Evolutionary conservation across 2,113 vertebrate species (phyloP), one percentile per base, ranked within the genome.

Genomic region (Ammodytes dubius): DNA sequence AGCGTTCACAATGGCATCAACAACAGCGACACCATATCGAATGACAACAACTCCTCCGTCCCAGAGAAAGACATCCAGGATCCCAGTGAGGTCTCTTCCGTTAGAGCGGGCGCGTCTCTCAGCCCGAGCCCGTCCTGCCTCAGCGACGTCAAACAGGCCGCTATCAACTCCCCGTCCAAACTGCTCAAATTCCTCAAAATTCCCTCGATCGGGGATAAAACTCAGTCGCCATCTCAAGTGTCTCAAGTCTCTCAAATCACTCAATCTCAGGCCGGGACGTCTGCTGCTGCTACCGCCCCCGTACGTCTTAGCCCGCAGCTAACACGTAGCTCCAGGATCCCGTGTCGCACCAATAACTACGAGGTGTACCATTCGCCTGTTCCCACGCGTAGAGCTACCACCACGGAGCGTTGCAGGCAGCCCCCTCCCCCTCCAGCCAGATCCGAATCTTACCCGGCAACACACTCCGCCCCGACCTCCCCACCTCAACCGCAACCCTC

Each of bases 231-330:
- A 0, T 27, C 27, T 27, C 27, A 27, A 27, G 27, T 27, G 27
- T 27, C 27, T 27, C 27, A 27, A 27, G 2, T 27, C 27, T 27
- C 27, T 27, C 27, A 27, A 27, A 27, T 27, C 2, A 1, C 27
- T 27, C 27, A 27, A 27, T 27, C 27, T 27, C 27, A 27, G 27
- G 27, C 27, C 27, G 27, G 27, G 27, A 27, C 27, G 27, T 27
- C 27, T 27, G 27, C 27, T 27, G 27, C 27, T 27, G 27, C 27
- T 27, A 70, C 95, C 19, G 90, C 93, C 0, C 89, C 95, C 0
- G 94, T 96, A 49, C 96, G 96, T 1, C 95, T 98, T 52, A 99
- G 97, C 74, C 97, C 97, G 7, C 97, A 98, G 70, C 95, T 98
- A 3, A 94, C 97, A 4, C 96, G 96, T 13, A 96, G 93, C 86